These are phyloP conservation scores for Cyrtonyx montezumae DNA, from an alignment of 2,113 vertebrate species.

Conservation along the genomic window DNA sequence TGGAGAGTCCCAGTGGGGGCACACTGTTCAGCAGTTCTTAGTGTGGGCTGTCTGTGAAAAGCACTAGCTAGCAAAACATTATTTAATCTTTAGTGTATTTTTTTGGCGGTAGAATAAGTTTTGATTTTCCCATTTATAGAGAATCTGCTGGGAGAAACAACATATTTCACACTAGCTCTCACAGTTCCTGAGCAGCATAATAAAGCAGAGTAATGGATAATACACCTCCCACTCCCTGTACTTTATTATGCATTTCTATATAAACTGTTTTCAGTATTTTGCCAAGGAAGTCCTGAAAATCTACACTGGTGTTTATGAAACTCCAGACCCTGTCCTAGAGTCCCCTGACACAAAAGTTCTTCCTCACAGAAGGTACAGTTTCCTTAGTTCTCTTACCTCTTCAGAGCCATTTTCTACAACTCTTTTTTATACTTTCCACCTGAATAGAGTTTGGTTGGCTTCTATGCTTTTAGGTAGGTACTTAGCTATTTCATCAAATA, in stretches of 20 bases:
- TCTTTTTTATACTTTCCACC: slow-evolving; percentile 2
- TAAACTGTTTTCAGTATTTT: slow-evolving; percentile 61
- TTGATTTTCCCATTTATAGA: slow-evolving; percentile 63
- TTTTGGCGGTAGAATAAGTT: slow-evolving; percentile 10
- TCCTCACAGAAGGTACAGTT: slow-evolving; percentile 56
- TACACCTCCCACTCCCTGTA: background rate
- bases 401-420: background rate
- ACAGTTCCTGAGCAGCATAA: slow-evolving; percentile 45
- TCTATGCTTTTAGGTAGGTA: background rate
- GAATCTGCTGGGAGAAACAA: slow-evolving; percentile 62
- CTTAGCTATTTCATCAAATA: slow-evolving; percentile 9
- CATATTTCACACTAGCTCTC: slow-evolving; percentile 45
- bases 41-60: slow-evolving; percentile 22
- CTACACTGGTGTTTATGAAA: slow-evolving; percentile 62
- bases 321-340: slow-evolving; percentile 47
- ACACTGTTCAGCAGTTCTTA: background rate
- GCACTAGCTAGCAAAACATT: slow-evolving; percentile 39
- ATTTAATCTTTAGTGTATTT: slow-evolving; percentile 58
- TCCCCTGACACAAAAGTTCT: slow-evolving; percentile 58
- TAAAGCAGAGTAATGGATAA: slow-evolving; percentile 57
- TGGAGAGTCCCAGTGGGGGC: background rate
- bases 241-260: slow-evolving; percentile 51
- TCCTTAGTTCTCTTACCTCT: slow-evolving; percentile 45
- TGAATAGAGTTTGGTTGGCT: slow-evolving; percentile 18
- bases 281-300: slow-evolving; percentile 61